phyloP scores from a whole-genome alignment of 2,888 invertebrate species.

The Oligia strigilis region DNA sequence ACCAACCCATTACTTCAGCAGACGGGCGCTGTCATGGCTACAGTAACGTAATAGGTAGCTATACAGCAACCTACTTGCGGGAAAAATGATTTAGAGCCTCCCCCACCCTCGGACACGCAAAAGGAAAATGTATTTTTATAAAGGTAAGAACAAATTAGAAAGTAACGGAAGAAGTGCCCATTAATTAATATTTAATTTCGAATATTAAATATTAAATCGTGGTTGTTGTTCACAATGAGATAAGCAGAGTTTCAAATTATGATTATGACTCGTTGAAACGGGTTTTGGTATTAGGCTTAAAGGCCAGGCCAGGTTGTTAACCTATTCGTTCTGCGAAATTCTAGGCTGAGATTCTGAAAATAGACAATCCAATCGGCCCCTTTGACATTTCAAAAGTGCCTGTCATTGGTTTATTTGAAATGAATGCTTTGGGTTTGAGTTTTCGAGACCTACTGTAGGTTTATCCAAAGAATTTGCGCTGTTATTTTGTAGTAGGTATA shows the following conservation, averaged over 20 bases:
- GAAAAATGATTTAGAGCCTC: constrained; percentile 61
- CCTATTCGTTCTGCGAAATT: not conserved
- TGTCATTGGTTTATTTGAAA: no score
- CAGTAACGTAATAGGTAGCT: constrained; percentile 60
- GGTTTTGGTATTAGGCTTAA: not conserved
- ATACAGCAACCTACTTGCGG: constrained; percentile 54
- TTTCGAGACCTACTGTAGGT: not conserved
- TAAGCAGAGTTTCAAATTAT: constrained; percentile 3
- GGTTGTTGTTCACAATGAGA: constrained; percentile 6
- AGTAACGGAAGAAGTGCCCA: constrained; percentile 46
- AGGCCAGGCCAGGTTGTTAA: not conserved
- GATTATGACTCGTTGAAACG: not conserved
- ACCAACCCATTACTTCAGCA: constrained; percentile 72
- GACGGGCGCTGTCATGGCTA: constrained; percentile 68
- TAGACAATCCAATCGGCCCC: not conserved
- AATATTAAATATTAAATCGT: constrained; percentile 32
- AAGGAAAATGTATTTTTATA: constrained; percentile 58
- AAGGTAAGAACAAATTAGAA: constrained; percentile 59
- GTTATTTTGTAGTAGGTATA: not conserved
- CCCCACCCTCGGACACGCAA: constrained; percentile 37
- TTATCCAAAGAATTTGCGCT: not conserved
- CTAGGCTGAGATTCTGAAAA: not conserved
- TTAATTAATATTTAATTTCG: constrained; percentile 57
- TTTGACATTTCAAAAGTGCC: no score
- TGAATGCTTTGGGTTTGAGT: no score